phyloP scores from a whole-genome alignment of 2,888 invertebrate genomes.

The Phaedon cochleariae region DNA sequence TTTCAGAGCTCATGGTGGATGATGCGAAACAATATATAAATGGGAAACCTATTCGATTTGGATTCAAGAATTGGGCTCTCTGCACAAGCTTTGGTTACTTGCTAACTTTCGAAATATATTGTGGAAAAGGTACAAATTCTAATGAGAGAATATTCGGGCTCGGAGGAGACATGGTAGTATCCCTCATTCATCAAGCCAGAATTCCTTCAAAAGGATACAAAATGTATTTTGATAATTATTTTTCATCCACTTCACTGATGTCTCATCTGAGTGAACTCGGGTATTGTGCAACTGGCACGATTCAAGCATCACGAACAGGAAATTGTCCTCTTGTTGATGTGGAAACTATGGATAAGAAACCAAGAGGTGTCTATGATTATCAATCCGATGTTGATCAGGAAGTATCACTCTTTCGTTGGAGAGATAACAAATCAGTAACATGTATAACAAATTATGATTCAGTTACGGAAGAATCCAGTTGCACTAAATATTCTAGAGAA shows the following conservation, averaged over 20 bases:
- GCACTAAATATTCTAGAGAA: background rate
- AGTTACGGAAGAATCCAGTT: too few species aligned
- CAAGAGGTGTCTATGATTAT: too few species aligned
- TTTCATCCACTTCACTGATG: too few species aligned
- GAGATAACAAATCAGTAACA: background rate
- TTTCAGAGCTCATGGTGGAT: background rate
- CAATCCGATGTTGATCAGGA: too few species aligned
- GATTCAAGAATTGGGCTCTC: too few species aligned
- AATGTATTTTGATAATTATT: background rate
- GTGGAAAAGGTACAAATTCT: background rate
- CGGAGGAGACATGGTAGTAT: background rate
- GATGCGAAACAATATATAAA: constrained; percentile 6
- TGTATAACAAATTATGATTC: too few species aligned
- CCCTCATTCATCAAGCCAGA: background rate
- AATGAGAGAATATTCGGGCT: too few species aligned
- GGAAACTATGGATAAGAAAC: too few species aligned
- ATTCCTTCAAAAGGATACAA: background rate
- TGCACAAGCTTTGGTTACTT: background rate
- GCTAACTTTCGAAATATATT: background rate
- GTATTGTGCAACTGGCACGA: background rate
- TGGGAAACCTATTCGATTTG: background rate
- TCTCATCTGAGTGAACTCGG: background rate
- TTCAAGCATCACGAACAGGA: too few species aligned
- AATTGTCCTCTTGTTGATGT: too few species aligned
- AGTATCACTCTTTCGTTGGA: background rate